Conservation (phyloP, 2,113 vertebrate genomes). For the Malaclemys terrapin region DNA sequence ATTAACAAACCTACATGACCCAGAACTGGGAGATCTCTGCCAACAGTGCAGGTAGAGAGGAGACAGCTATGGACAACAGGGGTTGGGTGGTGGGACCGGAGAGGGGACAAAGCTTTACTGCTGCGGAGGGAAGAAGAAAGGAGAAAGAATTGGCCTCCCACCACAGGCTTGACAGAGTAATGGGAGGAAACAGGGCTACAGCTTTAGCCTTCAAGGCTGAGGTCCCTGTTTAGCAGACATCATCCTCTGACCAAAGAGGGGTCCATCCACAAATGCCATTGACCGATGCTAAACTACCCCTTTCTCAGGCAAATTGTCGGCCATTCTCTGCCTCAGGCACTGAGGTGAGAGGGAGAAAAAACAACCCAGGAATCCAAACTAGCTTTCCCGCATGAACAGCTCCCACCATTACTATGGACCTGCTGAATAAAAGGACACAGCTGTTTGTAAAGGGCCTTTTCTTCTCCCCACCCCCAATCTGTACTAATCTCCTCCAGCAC, state of each 20-base stretch:
- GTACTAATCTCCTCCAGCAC: slow-evolving; percentile 18
- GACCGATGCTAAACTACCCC: rapidly evolving
- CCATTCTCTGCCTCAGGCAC: background rate
- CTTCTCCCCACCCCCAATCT: slow-evolving; percentile 20
- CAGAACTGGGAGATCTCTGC: background rate
- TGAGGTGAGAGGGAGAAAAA: background rate
- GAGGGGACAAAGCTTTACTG: background rate
- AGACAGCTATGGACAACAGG: background rate
- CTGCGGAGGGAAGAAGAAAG: background rate
- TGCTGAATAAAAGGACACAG: background rate
- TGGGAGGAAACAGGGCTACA: background rate
- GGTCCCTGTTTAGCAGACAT: background rate
- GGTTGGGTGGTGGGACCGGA: slow-evolving; percentile 37
- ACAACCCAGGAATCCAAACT: background rate
- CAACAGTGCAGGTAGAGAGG: background rate
- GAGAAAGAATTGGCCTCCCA: background rate
- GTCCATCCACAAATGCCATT: slow-evolving; percentile 17
- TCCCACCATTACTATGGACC: background rate
- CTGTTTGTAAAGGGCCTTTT: rapidly evolving
- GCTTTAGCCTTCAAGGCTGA: background rate
- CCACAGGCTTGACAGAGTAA: background rate
- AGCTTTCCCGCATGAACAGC: background rate
- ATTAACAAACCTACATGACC: background rate
- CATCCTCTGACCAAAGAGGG: background rate
- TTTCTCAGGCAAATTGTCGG: background rate